A percentile compares a stretch with the other conserved stretches of the same genome.
Evolutionary conservation across 35 echinoderm and acorn worm genomes (phyloP).

Genomic region (Acanthaster planci): DNA sequence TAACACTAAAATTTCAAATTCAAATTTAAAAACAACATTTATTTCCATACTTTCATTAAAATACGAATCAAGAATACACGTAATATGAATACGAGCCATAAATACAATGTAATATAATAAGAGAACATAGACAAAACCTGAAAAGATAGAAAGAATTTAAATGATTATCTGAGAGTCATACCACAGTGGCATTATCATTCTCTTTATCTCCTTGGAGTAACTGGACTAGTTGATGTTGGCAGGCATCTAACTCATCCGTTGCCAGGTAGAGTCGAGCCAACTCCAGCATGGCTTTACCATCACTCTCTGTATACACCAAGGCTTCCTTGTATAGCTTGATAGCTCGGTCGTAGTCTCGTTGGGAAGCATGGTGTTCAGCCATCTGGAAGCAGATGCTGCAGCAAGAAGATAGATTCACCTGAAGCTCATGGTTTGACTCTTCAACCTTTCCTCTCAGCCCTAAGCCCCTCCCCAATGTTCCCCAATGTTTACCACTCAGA

Average conservation of each 20-base stretch:
- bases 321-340: constrained; percentile 99
- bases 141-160: neutral
- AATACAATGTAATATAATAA: neutral
- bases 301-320: constrained; percentile 79
- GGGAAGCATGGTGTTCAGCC: constrained; percentile 72
- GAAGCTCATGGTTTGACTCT: no score
- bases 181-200: constrained; percentile 85
- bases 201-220: constrained; percentile 81
- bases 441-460: no score
- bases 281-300: constrained; percentile 83
- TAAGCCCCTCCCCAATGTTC: no score
- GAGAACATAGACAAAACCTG: neutral
- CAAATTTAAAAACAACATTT: no score
- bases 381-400: constrained; percentile 94
- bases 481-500: no score
- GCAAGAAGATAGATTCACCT: no score
- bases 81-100: neutral
- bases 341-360: constrained; percentile 82
- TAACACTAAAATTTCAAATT: no score
- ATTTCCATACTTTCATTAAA: no score
- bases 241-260: constrained; percentile 81
- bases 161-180: no score
- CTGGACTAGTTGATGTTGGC: constrained; percentile 96
- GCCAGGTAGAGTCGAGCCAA: constrained; percentile 74
- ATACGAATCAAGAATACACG: no score